A percentile compares a stretch with the other conserved stretches of the same genome.
Conservation (phyloP, 2,113 vertebrate species). For the Monarcha castaneiventris region DNA sequence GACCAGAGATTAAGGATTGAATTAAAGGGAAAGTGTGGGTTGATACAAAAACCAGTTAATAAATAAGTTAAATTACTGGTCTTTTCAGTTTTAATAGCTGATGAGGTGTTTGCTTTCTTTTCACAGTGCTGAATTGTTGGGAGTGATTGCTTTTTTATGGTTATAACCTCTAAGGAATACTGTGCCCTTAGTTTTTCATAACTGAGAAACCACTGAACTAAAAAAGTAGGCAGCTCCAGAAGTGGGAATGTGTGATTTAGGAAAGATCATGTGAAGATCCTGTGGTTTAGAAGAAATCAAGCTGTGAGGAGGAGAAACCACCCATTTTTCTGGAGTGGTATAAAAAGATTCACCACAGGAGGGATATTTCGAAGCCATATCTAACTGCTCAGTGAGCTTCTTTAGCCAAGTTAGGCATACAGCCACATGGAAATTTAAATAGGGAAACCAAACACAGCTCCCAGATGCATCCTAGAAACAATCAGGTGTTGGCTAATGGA, state of each 20-base stretch:
- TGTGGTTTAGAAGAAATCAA: neutral
- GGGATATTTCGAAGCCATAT: neutral
- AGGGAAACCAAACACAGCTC: neutral
- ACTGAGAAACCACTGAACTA: neutral
- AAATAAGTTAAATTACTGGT: neutral
- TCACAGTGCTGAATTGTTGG: neutral
- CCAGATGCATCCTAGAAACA: neutral
- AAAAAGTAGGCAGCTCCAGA: neutral
- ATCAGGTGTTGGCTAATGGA: neutral
- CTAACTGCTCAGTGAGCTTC: neutral
- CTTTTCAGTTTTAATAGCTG: neutral
- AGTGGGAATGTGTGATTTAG: neutral
- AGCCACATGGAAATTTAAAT: neutral
- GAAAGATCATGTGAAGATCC: neutral
- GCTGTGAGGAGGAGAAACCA: neutral
- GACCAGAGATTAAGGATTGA: neutral
- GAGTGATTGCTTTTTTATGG: neutral
- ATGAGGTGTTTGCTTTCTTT: slow-evolving; percentile 5
- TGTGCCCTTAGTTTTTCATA: neutral
- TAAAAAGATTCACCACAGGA: neutral
- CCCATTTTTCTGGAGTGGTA: neutral
- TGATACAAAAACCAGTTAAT: neutral
- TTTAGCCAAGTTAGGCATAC: neutral
- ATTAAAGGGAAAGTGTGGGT: neutral
- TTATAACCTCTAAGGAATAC: neutral